Base-by-base conservation (phyloP, 2,113 vertebrate species). In the Oenanthe oenanthe region DNA sequence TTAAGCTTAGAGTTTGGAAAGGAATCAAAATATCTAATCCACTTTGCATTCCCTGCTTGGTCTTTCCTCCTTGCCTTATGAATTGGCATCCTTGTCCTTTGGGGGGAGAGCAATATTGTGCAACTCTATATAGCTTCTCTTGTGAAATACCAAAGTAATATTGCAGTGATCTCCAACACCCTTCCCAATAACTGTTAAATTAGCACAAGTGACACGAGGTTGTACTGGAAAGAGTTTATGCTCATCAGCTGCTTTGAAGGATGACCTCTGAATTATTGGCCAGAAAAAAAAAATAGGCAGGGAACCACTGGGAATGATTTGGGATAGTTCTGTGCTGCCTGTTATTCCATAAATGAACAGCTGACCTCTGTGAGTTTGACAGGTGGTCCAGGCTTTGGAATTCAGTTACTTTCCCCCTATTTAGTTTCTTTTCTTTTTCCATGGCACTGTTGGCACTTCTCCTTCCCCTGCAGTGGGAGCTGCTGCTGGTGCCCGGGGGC, bases 1-100 rank as follows among this genome's bases (percentile, higher is more conserved):
- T 92, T 88, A 94, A 95, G 90, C 76, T 88, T 88, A 78, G 79
- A 57, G 8, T 90, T 92, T 95, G 93, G 85, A 94, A 92, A 4
- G 3, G 75, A 96, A 81, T 90, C 90, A 90, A 93, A 90, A 94
- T 86, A 71, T 84, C 68, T 77, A 80, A 93, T 67, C 68, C 74
- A 85, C 71, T 96, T 91, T 89, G 47, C 54, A 62, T 92, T 94
- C 66, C 61, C 60, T 60, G 21, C 54, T 50, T 77, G 83, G 71
- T 94, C 72, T 80, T 88, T 94, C 63, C 45, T 88, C 50, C 56
- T 40, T 73, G 79, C 65, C 26, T 90, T 88, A 56, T n/a, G 79
- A 94, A 81, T 71, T 92, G 82, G 60, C 66, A 81, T 84, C 79
- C 65, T 89, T 81, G 57, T 93, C 88, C 73, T 67, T 85, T 68